These are phyloP conservation scores for Agrilus mali DNA, from an alignment of 2,888 invertebrate species.

Conservation along the genomic window DNA sequence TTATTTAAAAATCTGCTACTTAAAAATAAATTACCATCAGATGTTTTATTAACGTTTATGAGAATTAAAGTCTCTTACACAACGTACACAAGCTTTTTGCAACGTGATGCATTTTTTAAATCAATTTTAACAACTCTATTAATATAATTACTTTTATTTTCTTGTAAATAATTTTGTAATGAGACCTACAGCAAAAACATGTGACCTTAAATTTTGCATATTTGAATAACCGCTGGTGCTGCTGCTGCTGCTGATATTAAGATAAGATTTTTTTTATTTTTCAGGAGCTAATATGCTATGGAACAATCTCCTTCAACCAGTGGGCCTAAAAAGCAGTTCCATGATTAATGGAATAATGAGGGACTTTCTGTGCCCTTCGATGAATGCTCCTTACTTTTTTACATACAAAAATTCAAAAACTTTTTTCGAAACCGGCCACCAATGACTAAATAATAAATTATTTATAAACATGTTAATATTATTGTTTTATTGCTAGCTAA, in stretches of 20 bases:
- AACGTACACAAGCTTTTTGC: too few relatives aligned
- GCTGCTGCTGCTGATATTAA: background rate
- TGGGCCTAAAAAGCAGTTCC: constrained; percentile 48
- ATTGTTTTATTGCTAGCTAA: background rate
- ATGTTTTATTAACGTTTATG: too few relatives aligned
- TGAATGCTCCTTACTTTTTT: constrained; percentile 49
- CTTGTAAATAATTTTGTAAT: background rate
- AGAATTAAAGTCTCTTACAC: too few relatives aligned
- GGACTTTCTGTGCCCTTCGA: constrained; percentile 47
- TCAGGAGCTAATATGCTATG: constrained; percentile 58
- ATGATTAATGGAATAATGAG: constrained; percentile 45
- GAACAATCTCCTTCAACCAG: constrained; percentile 61
- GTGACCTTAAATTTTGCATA: too few relatives aligned
- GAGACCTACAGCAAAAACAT: too few relatives aligned
- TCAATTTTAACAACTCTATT: background rate
- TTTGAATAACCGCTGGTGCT: too few relatives aligned
- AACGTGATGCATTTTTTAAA: too few relatives aligned
- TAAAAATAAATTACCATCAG: too few relatives aligned
- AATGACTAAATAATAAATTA: constrained; percentile 18
- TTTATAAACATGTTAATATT: background rate
- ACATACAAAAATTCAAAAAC: constrained; percentile 43
- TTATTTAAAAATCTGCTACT: too few relatives aligned
- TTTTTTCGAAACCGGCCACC: constrained; percentile 34
- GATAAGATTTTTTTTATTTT: constrained; percentile 6
- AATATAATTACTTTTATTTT: too few relatives aligned